Evolutionary conservation across 1,140 invertebrate species (phyloP), one percentile per base, ranked within the genome.

Genomic region (Proctacanthus coquilletti): DNA sequence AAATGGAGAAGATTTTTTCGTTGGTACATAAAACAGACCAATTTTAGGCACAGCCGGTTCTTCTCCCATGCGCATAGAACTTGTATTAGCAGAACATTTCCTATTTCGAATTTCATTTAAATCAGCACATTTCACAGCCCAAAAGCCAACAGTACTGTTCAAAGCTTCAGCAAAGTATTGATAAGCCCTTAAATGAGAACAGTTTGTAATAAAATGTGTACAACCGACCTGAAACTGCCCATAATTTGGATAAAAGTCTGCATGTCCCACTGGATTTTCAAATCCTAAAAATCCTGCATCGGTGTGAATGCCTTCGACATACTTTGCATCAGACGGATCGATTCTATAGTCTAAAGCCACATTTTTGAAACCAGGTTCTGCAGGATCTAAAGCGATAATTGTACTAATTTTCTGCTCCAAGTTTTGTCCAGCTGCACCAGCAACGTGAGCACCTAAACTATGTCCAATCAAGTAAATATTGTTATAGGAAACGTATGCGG

Each of bases 371-470:
- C 67, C 65, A 0, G 79, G 80, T 2, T 72, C 68, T 0, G 80
- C 80, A 1, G 79, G 76, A 60, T 84, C 80, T 48, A 83, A 48
- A 0, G 74, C 77, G 9, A 77, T 69, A 14, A 81, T 76, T 15
- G 76, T 64, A 4, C 67, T 71, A 2, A 77, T 50, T n/a, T n/a
- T n/a, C 21, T 50, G 53, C 17, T 52, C 43, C 5, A 68, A 42
- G 5, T 56, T 46, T 45, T 72, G 72, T 1, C 83, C 84, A 0
- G 77, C 68, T 39, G 77, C 77, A 1, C 83, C 81, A 1, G 77
- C 72, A 13, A 86, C 74, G 47, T 91, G 85, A 0, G 82, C 76
- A 0, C 86, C 86, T 5, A 92, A 62, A 43, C 83, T 87, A 62
- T 88, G 86, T 0, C 85, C 86, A 37, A 89, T 70, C 9, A 89